Percentiles rank a stretch among this genome's conserved stretches.
These are phyloP conservation scores for Atta cephalotes DNA, from an alignment of 1,140 invertebrate genomes.

Conservation along the genomic window DNA sequence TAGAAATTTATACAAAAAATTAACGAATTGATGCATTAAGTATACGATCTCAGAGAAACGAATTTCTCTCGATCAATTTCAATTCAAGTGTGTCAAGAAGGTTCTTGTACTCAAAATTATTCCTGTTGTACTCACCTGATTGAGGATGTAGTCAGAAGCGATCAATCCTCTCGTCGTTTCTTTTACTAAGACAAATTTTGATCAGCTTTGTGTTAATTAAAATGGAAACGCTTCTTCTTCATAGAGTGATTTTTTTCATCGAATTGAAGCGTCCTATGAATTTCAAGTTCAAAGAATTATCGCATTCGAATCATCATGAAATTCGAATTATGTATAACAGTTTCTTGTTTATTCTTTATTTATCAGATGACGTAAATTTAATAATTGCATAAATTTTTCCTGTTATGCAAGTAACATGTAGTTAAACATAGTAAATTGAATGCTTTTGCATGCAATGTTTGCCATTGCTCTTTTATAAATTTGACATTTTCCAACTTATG, in stretches of 20 bases:
- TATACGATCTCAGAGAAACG: neutral
- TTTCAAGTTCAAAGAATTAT: neutral
- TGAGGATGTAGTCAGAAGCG: neutral
- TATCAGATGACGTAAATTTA: neutral
- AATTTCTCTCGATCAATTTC: neutral
- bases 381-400: neutral
- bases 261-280: neutral
- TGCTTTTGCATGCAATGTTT: neutral
- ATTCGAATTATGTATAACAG: neutral
- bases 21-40: slow-evolving; percentile 5
- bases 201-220: neutral
- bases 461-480: neutral
- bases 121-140: neutral
- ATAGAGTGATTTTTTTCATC: neutral
- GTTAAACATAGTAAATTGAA: neutral
- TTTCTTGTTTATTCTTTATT: neutral
- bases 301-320: neutral
- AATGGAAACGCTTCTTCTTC: neutral
- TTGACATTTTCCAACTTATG: neutral
- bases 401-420: neutral
- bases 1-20: neutral
- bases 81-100: neutral
- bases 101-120: neutral
- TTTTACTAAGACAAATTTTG: neutral
- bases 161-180: neutral